phyloP scores from a whole-genome alignment of 2,113 vertebrate species.

The Promerops cafer region DNA sequence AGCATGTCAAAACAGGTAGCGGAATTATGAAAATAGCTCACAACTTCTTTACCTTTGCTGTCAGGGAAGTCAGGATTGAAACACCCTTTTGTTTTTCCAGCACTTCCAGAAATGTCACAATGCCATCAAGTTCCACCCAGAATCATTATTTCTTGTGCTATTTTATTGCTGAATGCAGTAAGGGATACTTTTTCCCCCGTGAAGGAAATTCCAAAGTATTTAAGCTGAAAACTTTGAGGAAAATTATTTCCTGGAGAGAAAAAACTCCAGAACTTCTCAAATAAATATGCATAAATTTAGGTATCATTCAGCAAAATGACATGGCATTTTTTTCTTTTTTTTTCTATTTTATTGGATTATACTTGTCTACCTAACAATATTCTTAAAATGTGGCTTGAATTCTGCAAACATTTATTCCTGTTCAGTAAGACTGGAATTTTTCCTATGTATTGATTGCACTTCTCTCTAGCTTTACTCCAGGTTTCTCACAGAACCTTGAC shows the following conservation, averaged over 20 bases:
- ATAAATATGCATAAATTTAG: not conserved
- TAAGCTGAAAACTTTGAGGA: not conserved
- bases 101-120: not conserved
- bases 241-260: not conserved
- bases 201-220: not conserved
- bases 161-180: not conserved
- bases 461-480: not conserved
- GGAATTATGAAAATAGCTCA: not conserved
- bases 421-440: not conserved
- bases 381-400: not conserved
- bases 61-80: not conserved
- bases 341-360: not conserved
- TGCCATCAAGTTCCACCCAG: not conserved
- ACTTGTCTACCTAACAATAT: not conserved
- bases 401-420: not conserved
- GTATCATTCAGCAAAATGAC: not conserved
- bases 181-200: not conserved
- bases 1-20: not conserved
- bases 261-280: not conserved
- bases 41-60: not conserved
- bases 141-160: not conserved
- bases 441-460: not conserved
- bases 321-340: not conserved
- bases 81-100: not conserved
- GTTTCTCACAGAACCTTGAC: not conserved